These are phyloP conservation scores for Halichondria panicea DNA, from an alignment of 37 sponge, comb jelly and placozoan species.

Conservation along the genomic window DNA sequence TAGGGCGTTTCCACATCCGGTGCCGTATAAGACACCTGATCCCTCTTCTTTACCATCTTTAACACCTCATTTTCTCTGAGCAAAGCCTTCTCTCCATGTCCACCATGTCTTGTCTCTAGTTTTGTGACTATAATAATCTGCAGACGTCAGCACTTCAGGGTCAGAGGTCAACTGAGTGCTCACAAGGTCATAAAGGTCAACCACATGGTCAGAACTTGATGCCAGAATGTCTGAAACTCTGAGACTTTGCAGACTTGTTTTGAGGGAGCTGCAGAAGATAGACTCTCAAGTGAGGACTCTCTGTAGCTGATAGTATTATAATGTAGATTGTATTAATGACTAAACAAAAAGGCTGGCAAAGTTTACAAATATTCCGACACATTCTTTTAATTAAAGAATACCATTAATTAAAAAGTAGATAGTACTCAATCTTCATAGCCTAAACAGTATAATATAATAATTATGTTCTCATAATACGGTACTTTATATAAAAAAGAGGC, in stretches of 20 bases:
- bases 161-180: slow-evolving; percentile 20
- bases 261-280: slow-evolving; percentile 27
- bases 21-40: too few relatives aligned
- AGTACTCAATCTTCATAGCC: too few relatives aligned
- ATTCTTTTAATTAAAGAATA: not conserved
- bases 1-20: too few relatives aligned
- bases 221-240: not conserved
- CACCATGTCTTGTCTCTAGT: not conserved
- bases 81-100: not conserved
- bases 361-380: not conserved
- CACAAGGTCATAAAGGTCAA: not conserved
- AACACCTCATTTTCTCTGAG: not conserved
- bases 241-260: slow-evolving; percentile 12
- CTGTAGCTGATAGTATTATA: not conserved
- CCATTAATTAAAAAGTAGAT: too few relatives aligned
- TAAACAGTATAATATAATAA: too few relatives aligned
- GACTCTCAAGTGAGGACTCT: not conserved
- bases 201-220: too few relatives aligned
- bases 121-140: not conserved
- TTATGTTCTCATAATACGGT: too few relatives aligned
- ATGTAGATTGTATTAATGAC: not conserved
- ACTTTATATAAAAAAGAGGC: too few relatives aligned
- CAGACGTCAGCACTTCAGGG: not conserved
- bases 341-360: not conserved
- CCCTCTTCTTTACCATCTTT: too few relatives aligned